Evolutionary conservation across 2,888 invertebrate genomes (phyloP), one percentile per base, ranked within the genome.

Genomic region (Lobophora halterata): DNA sequence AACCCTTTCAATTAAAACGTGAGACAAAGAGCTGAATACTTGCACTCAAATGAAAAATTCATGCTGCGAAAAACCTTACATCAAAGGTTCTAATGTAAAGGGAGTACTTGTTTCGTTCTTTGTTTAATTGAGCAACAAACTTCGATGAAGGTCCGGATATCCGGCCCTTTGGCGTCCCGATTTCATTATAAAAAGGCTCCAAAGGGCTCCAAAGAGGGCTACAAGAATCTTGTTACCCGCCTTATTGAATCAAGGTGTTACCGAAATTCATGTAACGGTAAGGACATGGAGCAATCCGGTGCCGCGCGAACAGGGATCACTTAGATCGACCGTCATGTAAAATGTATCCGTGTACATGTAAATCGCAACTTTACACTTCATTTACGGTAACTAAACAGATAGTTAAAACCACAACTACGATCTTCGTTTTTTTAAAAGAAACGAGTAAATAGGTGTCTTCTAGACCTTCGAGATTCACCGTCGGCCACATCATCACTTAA

Each of bases 61-160:
- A 57, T 39, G 42, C 39, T 31, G 36, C 31, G 35, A 44, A 49
- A 46, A 51, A 38, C 31, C 47, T 39, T 18, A 42, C 44, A 36
- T 46, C 48, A 50, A 48, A 44, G 35, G 43, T 45, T 45, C 39
- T 46, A 46, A 45, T 45, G 35, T 33, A 24, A 35, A 8, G 32
- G 29, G 31, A 47, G 45, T 48, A 35, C 39, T 47, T 49, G 38
- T 55, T 52, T 46, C 45, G 49, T 34, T 56, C 49, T 61, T 65
- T 66, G 65, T 67, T 65, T 74, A 78, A 78, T 76, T 78, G 67
- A 55, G 61, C 63, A 59, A 58, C 65, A 67, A 74, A 67, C 68
- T 67, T 61, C 65, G 62, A 65, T 61, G 61, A 66, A 61, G 67
- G 67, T 36, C 68, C 69, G 76, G 77, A 76, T 58, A 53, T 77